A percentile compares a stretch with the other conserved stretches of the same genome.
Evolutionary conservation across 2,113 vertebrate genomes (phyloP).

Genomic region (Charadrius vociferus): DNA sequence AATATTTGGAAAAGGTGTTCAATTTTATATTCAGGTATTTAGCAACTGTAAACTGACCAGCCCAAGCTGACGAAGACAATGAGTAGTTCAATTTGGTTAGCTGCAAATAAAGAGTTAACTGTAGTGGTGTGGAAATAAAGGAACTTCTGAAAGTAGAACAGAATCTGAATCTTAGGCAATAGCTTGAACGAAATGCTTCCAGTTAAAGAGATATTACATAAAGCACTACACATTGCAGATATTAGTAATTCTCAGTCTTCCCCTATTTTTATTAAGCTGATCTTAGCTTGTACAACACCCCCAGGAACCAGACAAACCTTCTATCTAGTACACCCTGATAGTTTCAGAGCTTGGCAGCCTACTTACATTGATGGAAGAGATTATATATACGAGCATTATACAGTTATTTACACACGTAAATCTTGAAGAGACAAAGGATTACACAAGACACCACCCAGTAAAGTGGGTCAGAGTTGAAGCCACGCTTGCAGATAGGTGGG

Average conservation of each 20-base stretch:
- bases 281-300: not conserved
- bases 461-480: not conserved
- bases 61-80: not conserved
- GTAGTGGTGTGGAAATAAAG: not conserved
- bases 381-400: not conserved
- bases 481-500: not conserved
- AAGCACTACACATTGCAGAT: not conserved
- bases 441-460: not conserved
- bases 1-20: not conserved
- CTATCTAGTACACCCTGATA: not conserved
- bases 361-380: not conserved
- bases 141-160: slow-evolving; percentile 13
- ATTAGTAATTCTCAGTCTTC: not conserved
- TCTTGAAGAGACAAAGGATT: not conserved
- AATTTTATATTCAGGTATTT: not conserved
- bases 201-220: not conserved
- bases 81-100: not conserved
- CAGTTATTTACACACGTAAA: not conserved
- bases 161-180: slow-evolving; percentile 21
- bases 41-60: not conserved
- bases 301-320: not conserved
- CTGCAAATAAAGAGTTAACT: not conserved
- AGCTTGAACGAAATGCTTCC: not conserved
- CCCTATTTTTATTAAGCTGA: not conserved
- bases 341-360: not conserved